Percentiles rank a stretch among this genome's conserved stretches.
Evolutionary conservation across 2,797 vertebrate genomes (phyloP).

Genomic region (Malacoctenus gilli): DNA sequence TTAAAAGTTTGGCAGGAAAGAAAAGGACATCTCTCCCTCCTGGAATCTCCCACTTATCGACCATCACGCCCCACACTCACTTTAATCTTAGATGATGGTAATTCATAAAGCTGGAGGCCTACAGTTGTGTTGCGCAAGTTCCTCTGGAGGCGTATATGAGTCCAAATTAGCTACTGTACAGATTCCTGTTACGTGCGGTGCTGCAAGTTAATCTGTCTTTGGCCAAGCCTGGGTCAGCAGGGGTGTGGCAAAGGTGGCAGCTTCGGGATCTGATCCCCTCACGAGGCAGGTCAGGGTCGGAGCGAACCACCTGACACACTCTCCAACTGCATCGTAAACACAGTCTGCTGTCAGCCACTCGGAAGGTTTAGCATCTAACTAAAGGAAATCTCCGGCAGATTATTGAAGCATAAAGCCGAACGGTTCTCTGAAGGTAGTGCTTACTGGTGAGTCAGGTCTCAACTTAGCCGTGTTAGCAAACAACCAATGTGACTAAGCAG

Average conservation of each 20-base stretch:
- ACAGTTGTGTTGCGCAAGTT: neutral
- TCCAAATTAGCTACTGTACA: constrained; percentile 7
- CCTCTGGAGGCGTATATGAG: constrained; percentile 33
- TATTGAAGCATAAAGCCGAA: constrained; percentile 27
- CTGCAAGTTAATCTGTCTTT: constrained; percentile 63
- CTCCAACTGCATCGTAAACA: constrained; percentile 14
- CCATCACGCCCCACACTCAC: no score
- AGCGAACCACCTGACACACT: constrained; percentile 42
- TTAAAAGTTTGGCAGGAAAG: no score
- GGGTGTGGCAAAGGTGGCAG: constrained; percentile 16
- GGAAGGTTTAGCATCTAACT: no score
- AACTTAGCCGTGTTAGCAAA: constrained; percentile 60
- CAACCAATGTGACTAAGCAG: constrained; percentile 62
- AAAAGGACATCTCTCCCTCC: no score
- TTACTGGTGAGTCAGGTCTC: constrained; percentile 34
- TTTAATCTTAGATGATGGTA: no score
- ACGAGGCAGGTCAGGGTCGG: constrained; percentile 47
- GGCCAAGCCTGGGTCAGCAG: constrained; percentile 38
- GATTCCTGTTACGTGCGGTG: constrained; percentile 38
- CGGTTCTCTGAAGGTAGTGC: constrained; percentile 22
- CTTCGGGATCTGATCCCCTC: constrained; percentile 46
- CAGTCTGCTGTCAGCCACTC: neutral
- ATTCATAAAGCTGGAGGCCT: no score
- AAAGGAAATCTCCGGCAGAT: neutral
- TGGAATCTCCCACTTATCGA: no score